Conservation (phyloP, 2,888 invertebrate species). For the Sicus ferrugineus region DNA sequence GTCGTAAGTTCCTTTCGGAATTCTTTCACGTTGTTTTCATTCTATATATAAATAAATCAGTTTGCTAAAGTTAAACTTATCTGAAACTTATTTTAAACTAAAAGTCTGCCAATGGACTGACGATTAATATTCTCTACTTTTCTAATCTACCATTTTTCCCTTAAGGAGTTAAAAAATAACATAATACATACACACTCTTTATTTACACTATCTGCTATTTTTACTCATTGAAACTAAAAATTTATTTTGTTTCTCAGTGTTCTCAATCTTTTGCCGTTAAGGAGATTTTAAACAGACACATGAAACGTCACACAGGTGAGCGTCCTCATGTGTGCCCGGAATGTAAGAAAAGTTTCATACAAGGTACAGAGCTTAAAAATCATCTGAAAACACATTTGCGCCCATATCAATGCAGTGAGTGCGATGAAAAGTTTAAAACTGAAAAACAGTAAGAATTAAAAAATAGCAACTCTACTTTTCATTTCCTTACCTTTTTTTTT, state of each 20-base stretch:
- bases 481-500: no score
- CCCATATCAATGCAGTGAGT: constrained; percentile 73
- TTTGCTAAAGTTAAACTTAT: no score
- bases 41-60: no score
- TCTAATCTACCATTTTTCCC: no score
- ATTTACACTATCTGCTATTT: no score
- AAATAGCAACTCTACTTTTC: constrained; percentile 1
- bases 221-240: background rate
- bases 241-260: constrained; percentile 68
- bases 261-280: constrained; percentile 80
- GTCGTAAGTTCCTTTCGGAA: constrained; percentile 64
- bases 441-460: constrained; percentile 54
- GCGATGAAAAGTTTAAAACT: constrained; percentile 63
- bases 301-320: constrained; percentile 71
- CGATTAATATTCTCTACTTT: no score
- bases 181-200: background rate
- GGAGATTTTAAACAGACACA: constrained; percentile 81
- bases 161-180: no score
- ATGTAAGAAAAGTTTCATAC: constrained; percentile 85
- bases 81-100: no score
- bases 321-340: constrained; percentile 61
- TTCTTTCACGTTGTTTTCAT: constrained; percentile 22
- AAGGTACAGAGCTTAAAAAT: constrained; percentile 79
- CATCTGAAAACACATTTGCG: constrained; percentile 79
- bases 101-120: background rate